Evolutionary conservation across 2,797 vertebrate species (phyloP).

Genomic region (Sitta carolinensis): DNA sequence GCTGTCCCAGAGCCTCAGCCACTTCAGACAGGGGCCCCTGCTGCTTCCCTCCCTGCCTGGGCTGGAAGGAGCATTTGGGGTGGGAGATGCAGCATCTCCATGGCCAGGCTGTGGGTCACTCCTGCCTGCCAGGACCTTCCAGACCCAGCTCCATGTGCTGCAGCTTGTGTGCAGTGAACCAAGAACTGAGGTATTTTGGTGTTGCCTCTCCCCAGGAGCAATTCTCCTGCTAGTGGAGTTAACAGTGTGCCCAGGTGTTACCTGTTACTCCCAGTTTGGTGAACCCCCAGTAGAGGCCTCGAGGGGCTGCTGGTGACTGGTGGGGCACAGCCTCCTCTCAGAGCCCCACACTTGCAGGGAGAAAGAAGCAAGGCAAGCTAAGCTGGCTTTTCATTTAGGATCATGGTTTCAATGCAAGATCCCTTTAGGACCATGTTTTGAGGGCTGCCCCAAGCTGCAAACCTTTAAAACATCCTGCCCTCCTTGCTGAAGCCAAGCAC

Average conservation of each 20-base stretch:
- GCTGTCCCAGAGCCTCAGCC: accelerated
- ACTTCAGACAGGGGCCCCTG: neutral
- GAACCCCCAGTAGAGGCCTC: accelerated
- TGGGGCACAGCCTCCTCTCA: neutral
- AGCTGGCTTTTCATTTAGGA: neutral
- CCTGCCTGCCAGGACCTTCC: neutral
- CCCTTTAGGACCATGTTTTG: neutral
- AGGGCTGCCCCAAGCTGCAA: neutral
- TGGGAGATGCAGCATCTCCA: neutral
- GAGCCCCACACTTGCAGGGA: neutral
- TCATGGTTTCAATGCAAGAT: neutral
- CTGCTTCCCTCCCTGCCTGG: neutral
- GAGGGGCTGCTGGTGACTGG: neutral
- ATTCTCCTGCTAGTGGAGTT: neutral
- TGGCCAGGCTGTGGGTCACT: neutral
- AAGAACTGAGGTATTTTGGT: neutral
- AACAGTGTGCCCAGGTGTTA: neutral
- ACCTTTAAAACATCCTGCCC: neutral
- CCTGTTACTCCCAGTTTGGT: neutral
- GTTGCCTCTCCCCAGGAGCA: neutral
- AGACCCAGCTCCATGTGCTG: accelerated
- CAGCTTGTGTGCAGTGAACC: neutral
- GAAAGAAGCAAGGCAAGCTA: neutral
- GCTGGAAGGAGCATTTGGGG: neutral
- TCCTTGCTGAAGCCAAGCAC: neutral